Percentiles rank a stretch among this genome's conserved stretches.
Evolutionary conservation across 2,113 vertebrate species (phyloP).

Genomic region (Haemorhous mexicanus): DNA sequence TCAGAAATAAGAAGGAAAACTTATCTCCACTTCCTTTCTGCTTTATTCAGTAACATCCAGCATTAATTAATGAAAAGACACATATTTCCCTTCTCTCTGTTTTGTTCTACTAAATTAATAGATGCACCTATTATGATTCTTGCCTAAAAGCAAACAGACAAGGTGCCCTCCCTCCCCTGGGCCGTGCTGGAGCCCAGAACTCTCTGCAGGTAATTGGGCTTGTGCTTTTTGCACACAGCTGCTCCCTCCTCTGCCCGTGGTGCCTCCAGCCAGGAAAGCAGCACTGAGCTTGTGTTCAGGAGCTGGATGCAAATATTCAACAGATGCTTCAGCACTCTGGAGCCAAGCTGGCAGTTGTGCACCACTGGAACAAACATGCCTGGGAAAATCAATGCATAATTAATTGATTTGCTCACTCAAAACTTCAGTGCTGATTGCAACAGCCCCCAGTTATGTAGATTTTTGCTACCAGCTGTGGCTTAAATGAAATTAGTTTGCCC

Average conservation of each 20-base stretch:
- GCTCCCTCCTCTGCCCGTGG: background rate
- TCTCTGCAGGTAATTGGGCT: background rate
- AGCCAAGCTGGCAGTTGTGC: background rate
- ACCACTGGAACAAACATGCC: background rate
- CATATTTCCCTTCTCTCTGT: background rate
- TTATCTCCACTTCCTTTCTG: background rate
- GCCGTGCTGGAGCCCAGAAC: background rate
- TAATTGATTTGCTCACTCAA: background rate
- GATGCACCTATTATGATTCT: background rate
- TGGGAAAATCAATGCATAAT: background rate
- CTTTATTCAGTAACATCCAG: background rate
- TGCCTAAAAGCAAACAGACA: background rate
- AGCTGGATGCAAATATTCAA: background rate
- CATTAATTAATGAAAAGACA: background rate
- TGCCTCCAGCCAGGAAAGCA: background rate
- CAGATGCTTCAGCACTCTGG: background rate
- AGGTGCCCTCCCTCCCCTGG: background rate
- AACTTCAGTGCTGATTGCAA: background rate
- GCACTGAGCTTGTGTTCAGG: background rate
- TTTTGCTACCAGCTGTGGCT: background rate
- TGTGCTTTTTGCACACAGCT: background rate
- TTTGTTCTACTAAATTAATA: background rate
- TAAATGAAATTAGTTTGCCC: background rate
- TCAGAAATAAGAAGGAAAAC: background rate
- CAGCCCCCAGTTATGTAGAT: background rate